phyloP scores from a whole-genome alignment of 2,113 vertebrate genomes.

The Pelobates fuscus region DNA sequence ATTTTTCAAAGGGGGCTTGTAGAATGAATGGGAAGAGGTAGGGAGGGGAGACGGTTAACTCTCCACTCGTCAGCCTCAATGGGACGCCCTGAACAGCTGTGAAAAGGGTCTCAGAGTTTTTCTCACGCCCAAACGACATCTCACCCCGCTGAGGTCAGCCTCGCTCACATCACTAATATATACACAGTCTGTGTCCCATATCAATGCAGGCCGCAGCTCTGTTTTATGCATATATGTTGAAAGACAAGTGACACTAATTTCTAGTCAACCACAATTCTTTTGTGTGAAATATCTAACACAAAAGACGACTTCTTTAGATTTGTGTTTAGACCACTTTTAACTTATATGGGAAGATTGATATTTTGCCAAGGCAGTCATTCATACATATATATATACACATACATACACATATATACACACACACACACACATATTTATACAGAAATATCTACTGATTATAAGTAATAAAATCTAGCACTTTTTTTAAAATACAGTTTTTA shows the following conservation, averaged over 20 bases:
- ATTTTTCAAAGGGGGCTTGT: constrained; percentile 73
- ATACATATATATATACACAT: no score
- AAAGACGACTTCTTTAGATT: constrained; percentile 6
- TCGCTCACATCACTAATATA: constrained; percentile 79
- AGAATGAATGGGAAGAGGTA: constrained; percentile 66
- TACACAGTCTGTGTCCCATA: constrained; percentile 73
- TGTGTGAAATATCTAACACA: constrained; percentile 11
- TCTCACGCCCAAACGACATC: constrained; percentile 83
- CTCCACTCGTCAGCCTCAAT: constrained; percentile 80
- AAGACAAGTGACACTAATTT: constrained; percentile 69
- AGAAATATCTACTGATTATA: no score
- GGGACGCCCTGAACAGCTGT: constrained; percentile 84
- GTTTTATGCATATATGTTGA: constrained; percentile 72
- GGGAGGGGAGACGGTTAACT: constrained; percentile 60
- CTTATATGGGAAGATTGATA: neutral
- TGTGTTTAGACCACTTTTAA: constrained; percentile 1
- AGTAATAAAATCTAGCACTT: no score
- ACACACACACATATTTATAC: no score
- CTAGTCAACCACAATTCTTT: constrained; percentile 45
- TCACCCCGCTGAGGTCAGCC: constrained; percentile 80
- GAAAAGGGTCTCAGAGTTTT: constrained; percentile 90
- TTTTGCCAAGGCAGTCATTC: no score
- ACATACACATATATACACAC: no score
- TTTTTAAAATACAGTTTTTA: no score
- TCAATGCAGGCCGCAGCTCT: constrained; percentile 75